Percentiles rank a stretch among this genome's conserved stretches.
Evolutionary conservation across 2,113 vertebrate species (phyloP).

Genomic region (Dinomys branickii): DNA sequence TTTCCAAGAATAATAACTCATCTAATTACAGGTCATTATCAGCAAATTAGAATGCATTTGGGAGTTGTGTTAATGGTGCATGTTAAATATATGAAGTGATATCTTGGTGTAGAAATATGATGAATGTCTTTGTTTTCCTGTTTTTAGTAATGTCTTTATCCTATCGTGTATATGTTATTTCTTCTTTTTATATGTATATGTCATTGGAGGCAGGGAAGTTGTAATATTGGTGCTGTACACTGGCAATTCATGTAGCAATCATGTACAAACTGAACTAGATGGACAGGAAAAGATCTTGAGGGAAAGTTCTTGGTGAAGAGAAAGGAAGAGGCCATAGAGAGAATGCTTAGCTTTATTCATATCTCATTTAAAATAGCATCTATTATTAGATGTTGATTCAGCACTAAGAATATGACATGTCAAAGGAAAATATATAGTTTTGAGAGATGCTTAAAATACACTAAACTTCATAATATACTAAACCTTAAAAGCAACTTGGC

Average conservation of each 20-base stretch:
- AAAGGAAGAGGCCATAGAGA: neutral
- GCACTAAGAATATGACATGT: neutral
- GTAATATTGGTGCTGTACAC: neutral
- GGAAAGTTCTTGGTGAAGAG: neutral
- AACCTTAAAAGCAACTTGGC: neutral
- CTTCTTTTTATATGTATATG: neutral
- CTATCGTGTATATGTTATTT: neutral
- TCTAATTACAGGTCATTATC: constrained; percentile 70
- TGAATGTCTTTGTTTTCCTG: neutral
- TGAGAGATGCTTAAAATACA: constrained; percentile 10
- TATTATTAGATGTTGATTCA: neutral
- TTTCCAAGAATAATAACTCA: constrained; percentile 57
- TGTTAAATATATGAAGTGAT: constrained; percentile 55
- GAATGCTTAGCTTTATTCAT: constrained; percentile 30
- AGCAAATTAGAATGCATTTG: constrained; percentile 66
- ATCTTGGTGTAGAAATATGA: neutral
- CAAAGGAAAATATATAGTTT: constrained; percentile 5
- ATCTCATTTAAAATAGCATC: constrained; percentile 16
- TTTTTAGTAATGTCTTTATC: constrained; percentile 9
- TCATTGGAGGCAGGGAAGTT: neutral
- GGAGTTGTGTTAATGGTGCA: constrained; percentile 64
- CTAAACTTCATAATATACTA: constrained; percentile 33
- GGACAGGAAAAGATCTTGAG: neutral
- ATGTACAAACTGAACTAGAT: neutral
- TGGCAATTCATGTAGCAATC: neutral